Conservation (phyloP, 1,140 invertebrate genomes). For the Drosophila quadrilineata region DNA sequence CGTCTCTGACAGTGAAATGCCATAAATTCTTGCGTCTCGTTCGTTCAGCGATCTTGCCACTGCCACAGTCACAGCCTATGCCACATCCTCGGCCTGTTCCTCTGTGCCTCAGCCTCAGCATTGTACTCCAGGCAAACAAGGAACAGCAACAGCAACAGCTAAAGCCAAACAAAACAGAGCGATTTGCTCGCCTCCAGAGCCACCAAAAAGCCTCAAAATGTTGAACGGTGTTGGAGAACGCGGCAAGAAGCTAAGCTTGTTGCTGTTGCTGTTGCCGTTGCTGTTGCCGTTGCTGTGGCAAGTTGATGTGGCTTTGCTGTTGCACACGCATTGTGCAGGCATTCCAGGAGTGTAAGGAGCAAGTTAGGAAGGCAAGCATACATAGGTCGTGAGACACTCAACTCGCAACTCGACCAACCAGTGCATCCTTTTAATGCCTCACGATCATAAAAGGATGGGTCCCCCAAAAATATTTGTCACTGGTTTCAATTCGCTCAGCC, state of each 20-base stretch:
- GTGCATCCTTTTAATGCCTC: slow-evolving; percentile 36
- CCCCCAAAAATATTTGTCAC: slow-evolving; percentile 56
- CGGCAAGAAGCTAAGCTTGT: too few relatives aligned
- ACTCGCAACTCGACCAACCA: slow-evolving; percentile 10
- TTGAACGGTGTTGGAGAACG: too few relatives aligned
- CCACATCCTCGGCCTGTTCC: too few relatives aligned
- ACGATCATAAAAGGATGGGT: slow-evolving; percentile 72
- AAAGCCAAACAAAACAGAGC: slow-evolving; percentile 62
- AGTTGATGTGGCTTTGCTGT: too few relatives aligned
- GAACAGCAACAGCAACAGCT: too few relatives aligned
- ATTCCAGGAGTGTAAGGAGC: slow-evolving; percentile 58
- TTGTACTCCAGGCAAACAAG: slow-evolving; percentile 63
- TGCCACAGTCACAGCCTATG: too few relatives aligned
- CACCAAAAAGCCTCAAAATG: too few relatives aligned
- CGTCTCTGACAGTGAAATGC: slow-evolving; percentile 79
- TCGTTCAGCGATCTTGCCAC: too few relatives aligned
- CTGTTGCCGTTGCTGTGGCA: slow-evolving; percentile 12
- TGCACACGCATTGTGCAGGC: slow-evolving; percentile 45
- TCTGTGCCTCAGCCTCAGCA: too few relatives aligned
- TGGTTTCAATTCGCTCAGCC: slow-evolving; percentile 7
- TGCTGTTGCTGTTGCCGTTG: background rate
- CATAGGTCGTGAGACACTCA: slow-evolving; percentile 61
- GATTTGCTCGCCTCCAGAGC: slow-evolving; percentile 43
- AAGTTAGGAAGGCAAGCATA: slow-evolving; percentile 23
- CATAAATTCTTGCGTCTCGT: slow-evolving; percentile 77